Percentiles rank a stretch among this genome's conserved stretches.
These are phyloP conservation scores for Drosophila punjabiensis DNA, from an alignment of 1,140 invertebrate genomes.

Conservation along the genomic window DNA sequence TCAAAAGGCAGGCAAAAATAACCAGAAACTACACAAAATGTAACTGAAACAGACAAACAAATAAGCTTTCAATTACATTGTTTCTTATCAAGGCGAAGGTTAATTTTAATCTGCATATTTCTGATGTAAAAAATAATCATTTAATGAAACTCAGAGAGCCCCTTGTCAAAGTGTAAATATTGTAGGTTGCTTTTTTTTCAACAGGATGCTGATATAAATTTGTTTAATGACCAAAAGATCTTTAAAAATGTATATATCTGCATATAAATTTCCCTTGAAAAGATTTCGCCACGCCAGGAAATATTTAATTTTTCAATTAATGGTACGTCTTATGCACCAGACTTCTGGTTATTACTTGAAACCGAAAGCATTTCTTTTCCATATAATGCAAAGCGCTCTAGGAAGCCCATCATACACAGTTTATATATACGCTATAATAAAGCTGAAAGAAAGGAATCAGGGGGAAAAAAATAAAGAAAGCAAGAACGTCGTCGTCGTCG, in stretches of 20 bases:
- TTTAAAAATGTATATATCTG: not conserved
- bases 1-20: not conserved
- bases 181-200: too few species aligned
- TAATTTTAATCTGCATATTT: not conserved
- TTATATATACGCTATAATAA: constrained; percentile 10
- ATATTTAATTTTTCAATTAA: not conserved
- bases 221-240: not conserved
- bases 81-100: constrained; percentile 13
- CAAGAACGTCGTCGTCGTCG: constrained; percentile 33
- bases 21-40: not conserved
- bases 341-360: constrained; percentile 1
- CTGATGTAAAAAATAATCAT: not conserved
- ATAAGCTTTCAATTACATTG: not conserved
- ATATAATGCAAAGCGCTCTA: too few species aligned
- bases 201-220: not conserved
- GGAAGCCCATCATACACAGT: constrained; percentile 5
- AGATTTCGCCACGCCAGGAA: not conserved
- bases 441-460: not conserved
- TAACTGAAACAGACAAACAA: not conserved
- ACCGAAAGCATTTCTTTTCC: not conserved
- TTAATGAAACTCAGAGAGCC: not conserved
- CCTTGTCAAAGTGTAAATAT: not conserved
- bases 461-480: constrained; percentile 6
- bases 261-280: not conserved
- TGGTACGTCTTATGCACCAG: not conserved